Evolutionary conservation across 2,797 vertebrate species (phyloP), one percentile per base, ranked within the genome.

Genomic region (Phataginus tricuspis): DNA sequence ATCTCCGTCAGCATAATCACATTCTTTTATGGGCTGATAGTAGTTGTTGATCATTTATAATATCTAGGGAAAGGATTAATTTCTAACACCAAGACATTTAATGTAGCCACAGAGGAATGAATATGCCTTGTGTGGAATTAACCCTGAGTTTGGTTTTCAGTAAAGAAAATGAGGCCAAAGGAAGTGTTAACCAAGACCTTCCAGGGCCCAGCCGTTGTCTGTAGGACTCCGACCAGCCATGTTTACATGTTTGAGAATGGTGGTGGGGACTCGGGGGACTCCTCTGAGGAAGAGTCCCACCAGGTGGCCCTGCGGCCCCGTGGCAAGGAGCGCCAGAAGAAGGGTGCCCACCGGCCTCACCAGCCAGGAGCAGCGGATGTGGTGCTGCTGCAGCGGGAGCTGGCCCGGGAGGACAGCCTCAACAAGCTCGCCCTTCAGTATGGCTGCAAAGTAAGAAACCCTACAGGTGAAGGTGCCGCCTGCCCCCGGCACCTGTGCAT

Each of bases 361-460:
- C 96, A 95, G 94, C 68, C 98, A 77, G 93, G 97, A 91, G 95
- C 87, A 1, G 98, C 98, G 18, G 98, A 98, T 0, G 23, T 99
- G 89, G 97, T 99, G 92, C 98, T 99, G 10, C 98, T 99, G 95
- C 99, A 99, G 96, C 98, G 99, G 15, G 98, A 99, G 91, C 78
- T 99, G 86, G 97, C 97, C 0, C 98, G 99, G 55, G 99, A 98
- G 0, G 99, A 99, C 98, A 99, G 88, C 82, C 99, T 99, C 77
- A 99, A 99, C 98, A 99, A 99, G 98, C 98, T 99, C 27, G 99
- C 99, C 9, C 98, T 99, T 92, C 99, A 99, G 92, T 99, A 99
- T 3, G 99, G 99, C 91, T 99, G 99, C 97, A 99, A 99, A 98
- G 99, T 99, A 98, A 98, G 98, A 83, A 59, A 34, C 12, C 0